These are phyloP conservation scores for Plectropomus leopardus DNA, from an alignment of 2,113 vertebrate genomes.

Conservation along the genomic window DNA sequence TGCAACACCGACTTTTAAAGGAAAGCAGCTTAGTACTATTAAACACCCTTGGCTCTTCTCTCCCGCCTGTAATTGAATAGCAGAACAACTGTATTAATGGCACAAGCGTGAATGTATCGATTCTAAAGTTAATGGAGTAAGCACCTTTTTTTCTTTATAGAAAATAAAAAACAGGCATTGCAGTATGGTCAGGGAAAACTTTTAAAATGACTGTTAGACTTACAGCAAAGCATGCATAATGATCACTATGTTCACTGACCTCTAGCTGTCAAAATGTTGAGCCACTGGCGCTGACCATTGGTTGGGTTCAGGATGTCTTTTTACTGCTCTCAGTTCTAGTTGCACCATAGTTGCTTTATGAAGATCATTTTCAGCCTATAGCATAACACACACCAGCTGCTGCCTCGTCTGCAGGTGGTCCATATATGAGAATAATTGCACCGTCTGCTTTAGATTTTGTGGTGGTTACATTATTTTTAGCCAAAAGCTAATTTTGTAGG, in stretches of 20 bases:
- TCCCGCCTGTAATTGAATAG: conserved; percentile 53
- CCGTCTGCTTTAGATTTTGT: conserved; percentile 60
- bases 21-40: conserved; percentile 63
- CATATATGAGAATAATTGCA: conserved; percentile 69
- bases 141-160: conserved; percentile 31
- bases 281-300: conserved; percentile 33
- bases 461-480: conserved; percentile 33
- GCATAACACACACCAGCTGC: conserved; percentile 75
- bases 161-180: conserved; percentile 33
- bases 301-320: conserved; percentile 56
- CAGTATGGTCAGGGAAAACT: conserved; percentile 1
- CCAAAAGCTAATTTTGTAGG: conserved; percentile 33
- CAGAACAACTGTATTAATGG: conserved; percentile 50
- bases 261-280: conserved; percentile 19
- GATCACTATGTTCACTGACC: conserved; percentile 20
- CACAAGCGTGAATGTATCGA: conserved; percentile 58
- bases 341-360: conserved; percentile 37
- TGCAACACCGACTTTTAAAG: conserved; percentile 75
- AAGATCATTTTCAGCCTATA: conserved; percentile 37
- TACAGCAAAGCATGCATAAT: conserved; percentile 13
- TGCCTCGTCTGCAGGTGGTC: conserved; percentile 76
- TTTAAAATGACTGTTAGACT: background rate
- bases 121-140: conserved; percentile 52
- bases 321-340: conserved; percentile 46
- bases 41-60: conserved; percentile 48